Conservation (phyloP, 1,140 invertebrate species). For the Trachymyrmex septentrionalis region DNA sequence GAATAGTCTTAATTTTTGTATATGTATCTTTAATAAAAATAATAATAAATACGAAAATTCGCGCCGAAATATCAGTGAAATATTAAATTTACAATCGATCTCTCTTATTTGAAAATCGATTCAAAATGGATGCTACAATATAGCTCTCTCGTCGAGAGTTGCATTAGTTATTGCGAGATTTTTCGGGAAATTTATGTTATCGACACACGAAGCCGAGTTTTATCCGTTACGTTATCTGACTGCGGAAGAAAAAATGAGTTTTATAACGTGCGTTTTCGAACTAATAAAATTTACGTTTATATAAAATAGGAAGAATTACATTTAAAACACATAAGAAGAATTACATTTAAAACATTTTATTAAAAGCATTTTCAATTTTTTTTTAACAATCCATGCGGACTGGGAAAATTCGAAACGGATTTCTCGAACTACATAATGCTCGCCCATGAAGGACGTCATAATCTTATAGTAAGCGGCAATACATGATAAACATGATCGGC, state of each 20-base stretch:
- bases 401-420: neutral
- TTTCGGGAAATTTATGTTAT: constrained; percentile 49
- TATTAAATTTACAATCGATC: constrained; percentile 8
- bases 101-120: constrained; percentile 9
- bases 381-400: neutral
- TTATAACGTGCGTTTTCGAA: constrained; percentile 7
- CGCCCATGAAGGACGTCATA: neutral
- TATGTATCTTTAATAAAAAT: neutral
- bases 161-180: constrained; percentile 40
- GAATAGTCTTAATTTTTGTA: neutral
- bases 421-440: neutral
- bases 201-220: constrained; percentile 3
- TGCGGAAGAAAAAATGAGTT: constrained; percentile 37
- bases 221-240: constrained; percentile 45
- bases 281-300: constrained; percentile 34
- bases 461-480: constrained; percentile 11
- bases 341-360: constrained; percentile 38
- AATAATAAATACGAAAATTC: neutral
- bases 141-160: constrained; percentile 5
- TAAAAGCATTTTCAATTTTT: neutral
- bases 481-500: constrained; percentile 39
- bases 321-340: neutral
- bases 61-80: constrained; percentile 1
- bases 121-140: neutral
- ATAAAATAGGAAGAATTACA: neutral